Percentiles rank a stretch among this genome's conserved stretches.
Evolutionary conservation across 1,140 invertebrate genomes (phyloP).

Genomic region (Pristionchus pacificus): DNA sequence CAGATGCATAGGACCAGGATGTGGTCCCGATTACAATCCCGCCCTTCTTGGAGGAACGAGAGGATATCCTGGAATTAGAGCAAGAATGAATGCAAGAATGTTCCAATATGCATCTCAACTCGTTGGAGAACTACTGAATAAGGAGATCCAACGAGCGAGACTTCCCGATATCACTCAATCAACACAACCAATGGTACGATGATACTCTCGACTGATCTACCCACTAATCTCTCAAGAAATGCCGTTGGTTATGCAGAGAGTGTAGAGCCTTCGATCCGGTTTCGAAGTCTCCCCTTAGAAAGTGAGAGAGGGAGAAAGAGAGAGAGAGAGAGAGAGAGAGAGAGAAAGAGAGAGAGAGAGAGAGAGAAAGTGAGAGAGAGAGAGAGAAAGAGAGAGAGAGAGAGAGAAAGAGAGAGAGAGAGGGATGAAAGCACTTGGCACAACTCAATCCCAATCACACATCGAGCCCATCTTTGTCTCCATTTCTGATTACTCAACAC

Average conservation of each 20-base stretch:
- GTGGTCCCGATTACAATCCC: conserved; percentile 46
- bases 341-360: not conserved
- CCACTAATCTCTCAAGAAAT: not conserved
- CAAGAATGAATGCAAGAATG: conserved; percentile 44
- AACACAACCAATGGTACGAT: not conserved
- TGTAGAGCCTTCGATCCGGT: not conserved
- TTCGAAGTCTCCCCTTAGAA: not conserved
- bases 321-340: not conserved
- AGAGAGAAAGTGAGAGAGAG: not conserved
- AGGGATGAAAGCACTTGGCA: conserved; percentile 1
- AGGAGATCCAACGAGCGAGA: conserved; percentile 46
- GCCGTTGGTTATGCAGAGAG: too few species aligned
- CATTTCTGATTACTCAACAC: too few species aligned
- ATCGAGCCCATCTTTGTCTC: too few species aligned
- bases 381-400: not conserved
- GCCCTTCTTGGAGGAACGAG: conserved; percentile 38
- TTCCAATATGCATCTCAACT: conserved; percentile 51
- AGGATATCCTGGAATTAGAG: conserved; percentile 52
- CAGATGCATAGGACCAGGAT: not conserved
- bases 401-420: not conserved
- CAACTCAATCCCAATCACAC: too few species aligned
- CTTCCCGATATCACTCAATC: conserved; percentile 30
- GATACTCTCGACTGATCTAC: not conserved
- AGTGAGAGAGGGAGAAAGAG: not conserved
- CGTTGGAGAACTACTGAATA: conserved; percentile 43